Evolutionary conservation across 2,888 invertebrate genomes (phyloP).

Genomic region (Malthinus flaveolus): DNA sequence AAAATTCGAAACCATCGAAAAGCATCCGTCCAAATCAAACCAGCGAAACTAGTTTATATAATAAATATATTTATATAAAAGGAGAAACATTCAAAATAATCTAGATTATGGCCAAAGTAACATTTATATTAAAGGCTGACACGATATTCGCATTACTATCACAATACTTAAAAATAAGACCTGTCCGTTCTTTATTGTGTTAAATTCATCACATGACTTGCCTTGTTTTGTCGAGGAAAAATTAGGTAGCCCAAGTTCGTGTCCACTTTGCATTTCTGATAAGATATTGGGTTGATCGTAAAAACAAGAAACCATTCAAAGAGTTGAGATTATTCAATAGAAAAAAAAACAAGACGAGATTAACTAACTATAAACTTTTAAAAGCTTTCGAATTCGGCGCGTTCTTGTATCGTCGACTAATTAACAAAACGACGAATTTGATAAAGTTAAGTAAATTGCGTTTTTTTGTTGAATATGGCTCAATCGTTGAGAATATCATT

Average conservation of each 20-base stretch:
- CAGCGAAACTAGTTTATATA: constrained; percentile 19
- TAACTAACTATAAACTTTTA: constrained; percentile 25
- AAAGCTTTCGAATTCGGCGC: not conserved
- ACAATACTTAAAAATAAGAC: constrained; percentile 30
- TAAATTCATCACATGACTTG: constrained; percentile 39
- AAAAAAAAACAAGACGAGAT: constrained; percentile 20
- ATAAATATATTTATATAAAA: too few species aligned
- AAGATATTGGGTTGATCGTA: constrained; percentile 42
- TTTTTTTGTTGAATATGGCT: too few species aligned
- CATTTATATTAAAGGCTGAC: constrained; percentile 29
- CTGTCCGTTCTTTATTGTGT: constrained; percentile 33
- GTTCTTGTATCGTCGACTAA: not conserved
- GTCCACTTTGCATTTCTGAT: constrained; percentile 50
- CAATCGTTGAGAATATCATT: too few species aligned
- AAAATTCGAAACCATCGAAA: constrained; percentile 12
- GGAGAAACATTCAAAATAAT: constrained; percentile 17
- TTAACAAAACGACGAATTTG: constrained; percentile 15
- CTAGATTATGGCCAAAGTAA: constrained; percentile 25
- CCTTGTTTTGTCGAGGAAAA: constrained; percentile 9
- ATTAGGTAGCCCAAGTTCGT: constrained; percentile 43
- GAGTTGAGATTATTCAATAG: constrained; percentile 6
- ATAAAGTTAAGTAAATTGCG: not conserved
- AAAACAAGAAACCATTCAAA: constrained; percentile 42
- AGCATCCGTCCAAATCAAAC: constrained; percentile 8
- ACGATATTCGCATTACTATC: constrained; percentile 30